Conservation (phyloP, 2,113 vertebrate species). For the Chroicocephalus ridibundus region DNA sequence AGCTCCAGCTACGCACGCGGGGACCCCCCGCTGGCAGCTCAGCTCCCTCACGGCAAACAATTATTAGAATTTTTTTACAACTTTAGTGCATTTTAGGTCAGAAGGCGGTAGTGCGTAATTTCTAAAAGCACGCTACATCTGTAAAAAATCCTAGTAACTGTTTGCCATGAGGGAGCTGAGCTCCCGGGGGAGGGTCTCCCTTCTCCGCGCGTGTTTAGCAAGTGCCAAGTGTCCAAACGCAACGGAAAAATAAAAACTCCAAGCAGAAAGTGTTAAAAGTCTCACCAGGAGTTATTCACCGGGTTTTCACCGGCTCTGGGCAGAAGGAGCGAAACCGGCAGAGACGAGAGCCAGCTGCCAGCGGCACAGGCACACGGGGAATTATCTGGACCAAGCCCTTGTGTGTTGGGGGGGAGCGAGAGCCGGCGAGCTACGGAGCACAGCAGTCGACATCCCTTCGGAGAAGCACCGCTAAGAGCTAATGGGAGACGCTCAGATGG, state of each 20-base stretch:
- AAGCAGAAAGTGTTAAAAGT: neutral
- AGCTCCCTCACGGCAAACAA: neutral
- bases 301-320: neutral
- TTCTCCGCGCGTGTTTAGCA: fast-evolving
- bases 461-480: neutral
- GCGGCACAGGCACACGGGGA: neutral
- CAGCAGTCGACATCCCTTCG: neutral
- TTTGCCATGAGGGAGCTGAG: too few species aligned
- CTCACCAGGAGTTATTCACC: neutral
- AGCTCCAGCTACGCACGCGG: fast-evolving
- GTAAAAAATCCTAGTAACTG: too few species aligned
- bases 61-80: neutral
- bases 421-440: neutral
- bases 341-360: neutral
- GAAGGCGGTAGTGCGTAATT: too few species aligned
- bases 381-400: neutral
- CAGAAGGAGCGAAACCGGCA: neutral
- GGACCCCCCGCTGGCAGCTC: neutral
- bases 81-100: neutral
- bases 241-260: neutral
- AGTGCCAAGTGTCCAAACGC: neutral
- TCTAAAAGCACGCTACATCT: too few species aligned
- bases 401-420: neutral
- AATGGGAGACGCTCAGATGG: neutral
- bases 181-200: neutral